Evolutionary conservation across 2,888 invertebrate genomes (phyloP).

Genomic region (Cantharis rustica): DNA sequence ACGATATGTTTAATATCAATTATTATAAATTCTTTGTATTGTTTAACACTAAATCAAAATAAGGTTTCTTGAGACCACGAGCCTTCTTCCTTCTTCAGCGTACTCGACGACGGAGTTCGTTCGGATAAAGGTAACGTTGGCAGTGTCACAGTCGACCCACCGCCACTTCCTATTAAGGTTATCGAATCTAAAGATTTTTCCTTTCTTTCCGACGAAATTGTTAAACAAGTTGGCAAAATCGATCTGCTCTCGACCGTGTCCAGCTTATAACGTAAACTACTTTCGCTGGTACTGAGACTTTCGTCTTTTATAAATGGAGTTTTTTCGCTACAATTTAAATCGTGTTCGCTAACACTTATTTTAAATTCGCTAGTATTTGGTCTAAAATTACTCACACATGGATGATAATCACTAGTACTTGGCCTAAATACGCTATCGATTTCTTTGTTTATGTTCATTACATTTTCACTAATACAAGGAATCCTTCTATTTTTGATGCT

Average conservation of each 20-base stretch:
- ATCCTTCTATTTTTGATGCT: conserved; percentile 23
- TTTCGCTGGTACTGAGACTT: conserved; percentile 12
- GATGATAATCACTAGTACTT: conserved; percentile 18
- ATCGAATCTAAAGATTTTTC: conserved; percentile 23
- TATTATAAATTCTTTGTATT: conserved; percentile 14
- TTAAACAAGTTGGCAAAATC: neutral
- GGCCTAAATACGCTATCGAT: conserved; percentile 18
- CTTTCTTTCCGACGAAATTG: conserved; percentile 3
- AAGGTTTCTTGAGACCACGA: conserved; percentile 80
- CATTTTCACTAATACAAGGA: conserved; percentile 25
- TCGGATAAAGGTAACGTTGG: conserved; percentile 48
- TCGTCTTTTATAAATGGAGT: conserved; percentile 18
- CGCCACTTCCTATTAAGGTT: conserved; percentile 23
- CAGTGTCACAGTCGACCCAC: conserved; percentile 34
- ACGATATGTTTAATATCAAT: conserved; percentile 28
- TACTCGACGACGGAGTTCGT: conserved; percentile 46
- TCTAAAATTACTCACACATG: conserved; percentile 7
- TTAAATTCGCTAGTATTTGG: conserved; percentile 22
- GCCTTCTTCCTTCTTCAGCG: conserved; percentile 55
- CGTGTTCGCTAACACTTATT: conserved; percentile 25
- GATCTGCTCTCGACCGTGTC: neutral
- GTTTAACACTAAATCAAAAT: conserved; percentile 60
- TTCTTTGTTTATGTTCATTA: conserved; percentile 15
- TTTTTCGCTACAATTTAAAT: conserved; percentile 22
- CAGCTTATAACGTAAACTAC: neutral